Evolutionary conservation across 2,113 vertebrate genomes (phyloP).

Genomic region (Eptesicus fuscus): DNA sequence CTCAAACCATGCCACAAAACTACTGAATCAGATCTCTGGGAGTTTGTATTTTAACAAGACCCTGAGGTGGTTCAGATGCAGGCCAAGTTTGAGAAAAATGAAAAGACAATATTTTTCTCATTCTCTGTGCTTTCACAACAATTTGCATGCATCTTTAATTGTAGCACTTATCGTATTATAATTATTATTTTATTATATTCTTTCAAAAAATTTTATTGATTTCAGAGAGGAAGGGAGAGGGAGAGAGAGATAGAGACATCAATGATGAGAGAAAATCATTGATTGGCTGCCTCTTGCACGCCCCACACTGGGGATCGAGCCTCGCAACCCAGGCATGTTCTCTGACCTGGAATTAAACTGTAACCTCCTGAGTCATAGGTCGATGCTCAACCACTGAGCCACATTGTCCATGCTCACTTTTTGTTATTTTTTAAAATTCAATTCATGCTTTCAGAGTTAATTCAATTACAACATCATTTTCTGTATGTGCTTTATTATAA

Average conservation of each 20-base stretch:
- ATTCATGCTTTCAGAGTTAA: not conserved
- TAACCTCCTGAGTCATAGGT: too few species aligned
- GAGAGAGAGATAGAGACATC: too few species aligned
- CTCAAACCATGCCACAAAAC: not conserved
- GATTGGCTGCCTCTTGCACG: too few species aligned
- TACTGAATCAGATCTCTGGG: not conserved
- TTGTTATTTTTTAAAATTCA: not conserved
- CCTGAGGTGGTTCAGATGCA: not conserved
- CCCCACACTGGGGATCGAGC: too few species aligned
- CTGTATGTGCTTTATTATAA: not conserved
- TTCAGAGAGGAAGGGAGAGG: too few species aligned
- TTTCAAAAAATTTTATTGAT: not conserved
- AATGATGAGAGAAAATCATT: too few species aligned
- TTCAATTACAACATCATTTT: not conserved
- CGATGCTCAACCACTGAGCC: too few species aligned
- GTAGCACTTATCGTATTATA: not conserved
- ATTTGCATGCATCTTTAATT: not conserved
- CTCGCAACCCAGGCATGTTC: too few species aligned
- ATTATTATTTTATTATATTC: not conserved
- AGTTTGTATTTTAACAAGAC: not conserved
- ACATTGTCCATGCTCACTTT: too few species aligned
- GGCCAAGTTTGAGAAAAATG: not conserved
- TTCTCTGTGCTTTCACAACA: not conserved
- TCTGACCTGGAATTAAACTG: too few species aligned
- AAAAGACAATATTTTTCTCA: not conserved